Conservation (phyloP, 30 jellyfish, hydroid and myxozoan genomes). For the Sanderia malayensis region DNA sequence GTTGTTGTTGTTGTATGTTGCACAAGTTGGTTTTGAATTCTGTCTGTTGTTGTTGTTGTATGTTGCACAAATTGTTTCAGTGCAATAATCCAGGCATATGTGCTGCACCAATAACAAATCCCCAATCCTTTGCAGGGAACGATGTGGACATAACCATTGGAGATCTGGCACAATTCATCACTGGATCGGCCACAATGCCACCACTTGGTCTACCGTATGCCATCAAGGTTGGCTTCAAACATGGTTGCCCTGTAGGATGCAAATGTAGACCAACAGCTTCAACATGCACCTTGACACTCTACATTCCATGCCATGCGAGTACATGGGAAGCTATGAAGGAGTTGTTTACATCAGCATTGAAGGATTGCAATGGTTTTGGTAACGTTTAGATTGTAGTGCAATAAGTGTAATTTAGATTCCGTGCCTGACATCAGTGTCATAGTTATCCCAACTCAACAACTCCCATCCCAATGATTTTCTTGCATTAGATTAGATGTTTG, state of each 20-base stretch:
- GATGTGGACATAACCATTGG: neutral
- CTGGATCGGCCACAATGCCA: slow-evolving; percentile 20
- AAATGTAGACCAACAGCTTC: slow-evolving; percentile 52
- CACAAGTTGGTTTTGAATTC: no score
- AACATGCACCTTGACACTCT: slow-evolving; percentile 20
- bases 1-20: no score
- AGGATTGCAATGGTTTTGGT: slow-evolving; percentile 24
- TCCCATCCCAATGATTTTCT: no score
- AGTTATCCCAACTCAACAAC: no score
- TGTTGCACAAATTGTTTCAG: no score
- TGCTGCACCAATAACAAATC: no score
- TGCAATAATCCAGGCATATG: no score
- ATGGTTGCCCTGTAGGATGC: slow-evolving; percentile 25
- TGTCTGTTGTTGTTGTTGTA: no score
- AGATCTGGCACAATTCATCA: neutral
- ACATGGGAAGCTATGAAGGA: slow-evolving; percentile 16
- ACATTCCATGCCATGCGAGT: slow-evolving; percentile 10
- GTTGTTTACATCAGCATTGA: slow-evolving; percentile 21
- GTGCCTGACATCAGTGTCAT: no score
- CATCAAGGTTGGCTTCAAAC: slow-evolving; percentile 4
- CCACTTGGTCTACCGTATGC: slow-evolving; percentile 17
- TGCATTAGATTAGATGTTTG: no score
- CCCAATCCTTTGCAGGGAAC: no score
- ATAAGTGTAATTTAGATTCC: no score
- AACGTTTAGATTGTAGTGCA: neutral